Evolutionary conservation across 2,888 invertebrate genomes (phyloP).

Genomic region (Phalangium opilio): DNA sequence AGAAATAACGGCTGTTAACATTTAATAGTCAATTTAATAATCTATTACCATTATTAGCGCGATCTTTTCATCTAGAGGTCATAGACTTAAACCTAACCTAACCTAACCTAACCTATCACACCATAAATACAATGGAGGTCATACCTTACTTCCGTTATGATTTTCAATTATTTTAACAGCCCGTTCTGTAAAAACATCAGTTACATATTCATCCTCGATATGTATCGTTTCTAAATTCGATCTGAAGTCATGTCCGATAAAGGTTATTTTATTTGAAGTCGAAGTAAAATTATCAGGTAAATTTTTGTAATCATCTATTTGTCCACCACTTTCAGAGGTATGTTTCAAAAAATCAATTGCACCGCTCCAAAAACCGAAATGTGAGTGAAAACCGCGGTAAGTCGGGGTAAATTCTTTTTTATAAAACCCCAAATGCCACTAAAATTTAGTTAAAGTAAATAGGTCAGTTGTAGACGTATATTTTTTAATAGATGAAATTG

Average conservation of each 20-base stretch:
- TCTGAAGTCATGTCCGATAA: no score
- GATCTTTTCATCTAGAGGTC: no score
- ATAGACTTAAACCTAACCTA: no score
- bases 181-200: slow-evolving; percentile 63
- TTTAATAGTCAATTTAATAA: neutral
- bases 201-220: slow-evolving; percentile 64
- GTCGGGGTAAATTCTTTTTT: slow-evolving; percentile 56
- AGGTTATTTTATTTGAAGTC: no score
- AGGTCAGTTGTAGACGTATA: no score
- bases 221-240: slow-evolving; percentile 25
- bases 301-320: no score
- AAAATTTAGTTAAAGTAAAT: slow-evolving; percentile 10
- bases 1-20: slow-evolving; percentile 53
- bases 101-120: no score
- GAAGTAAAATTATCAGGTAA: no score
- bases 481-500: no score
- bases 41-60: no score
- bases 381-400: slow-evolving; percentile 59
- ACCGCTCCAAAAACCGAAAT: slow-evolving; percentile 75
- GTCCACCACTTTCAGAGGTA: slow-evolving; percentile 31
- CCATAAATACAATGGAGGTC: no score
- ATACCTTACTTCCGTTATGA: slow-evolving; percentile 34
- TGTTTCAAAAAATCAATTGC: slow-evolving; percentile 83
- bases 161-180: slow-evolving; percentile 50
- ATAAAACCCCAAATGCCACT: slow-evolving; percentile 65